These are phyloP conservation scores for Etheostoma spectabile DNA, from an alignment of 2,113 vertebrate species.

Conservation along the genomic window DNA sequence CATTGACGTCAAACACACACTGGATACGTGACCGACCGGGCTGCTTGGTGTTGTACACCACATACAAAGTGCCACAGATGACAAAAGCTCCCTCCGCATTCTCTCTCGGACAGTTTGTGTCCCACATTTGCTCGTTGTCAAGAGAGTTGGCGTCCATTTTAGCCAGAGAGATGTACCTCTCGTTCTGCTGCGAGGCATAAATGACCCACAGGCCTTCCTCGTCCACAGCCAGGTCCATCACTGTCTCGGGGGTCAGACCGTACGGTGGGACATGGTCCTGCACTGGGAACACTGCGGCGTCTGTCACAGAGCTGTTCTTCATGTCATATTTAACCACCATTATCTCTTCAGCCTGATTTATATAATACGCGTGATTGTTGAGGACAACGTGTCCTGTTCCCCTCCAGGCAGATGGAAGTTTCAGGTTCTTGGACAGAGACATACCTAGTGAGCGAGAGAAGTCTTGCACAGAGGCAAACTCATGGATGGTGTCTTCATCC, in stretches of 20 bases:
- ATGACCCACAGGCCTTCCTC: slow-evolving; percentile 98
- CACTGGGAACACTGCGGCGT: slow-evolving; percentile 90
- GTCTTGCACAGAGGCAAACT: slow-evolving; percentile 90
- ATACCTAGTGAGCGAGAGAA: slow-evolving; percentile 88
- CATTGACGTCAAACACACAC: slow-evolving; percentile 94
- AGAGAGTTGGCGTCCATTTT: slow-evolving; percentile 91
- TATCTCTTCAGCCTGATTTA: slow-evolving; percentile 82
- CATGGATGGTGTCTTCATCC: slow-evolving; percentile 85
- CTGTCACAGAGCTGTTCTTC: slow-evolving; percentile 86
- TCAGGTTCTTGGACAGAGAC: slow-evolving; percentile 86
- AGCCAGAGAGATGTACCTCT: slow-evolving; percentile 91
- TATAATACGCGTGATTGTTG: slow-evolving; percentile 88
- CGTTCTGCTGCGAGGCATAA: slow-evolving; percentile 90
- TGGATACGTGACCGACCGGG: slow-evolving; percentile 94
- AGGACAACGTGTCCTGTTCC: slow-evolving; percentile 93
- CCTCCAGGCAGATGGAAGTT: slow-evolving; percentile 90
- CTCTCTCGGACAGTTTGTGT: slow-evolving; percentile 92
- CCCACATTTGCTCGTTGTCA: slow-evolving; percentile 96
- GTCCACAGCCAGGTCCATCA: slow-evolving; percentile 92
- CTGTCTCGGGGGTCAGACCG: slow-evolving; percentile 87
- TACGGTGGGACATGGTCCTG: slow-evolving; percentile 92
- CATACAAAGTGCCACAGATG: slow-evolving; percentile 95
- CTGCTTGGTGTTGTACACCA: slow-evolving; percentile 95
- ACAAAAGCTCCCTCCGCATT: slow-evolving; percentile 94
- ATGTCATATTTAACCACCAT: slow-evolving; percentile 93